Percentiles rank a stretch among this genome's conserved stretches.
Evolutionary conservation across 2,797 vertebrate species (phyloP).

Genomic region (Acanthis flammea): DNA sequence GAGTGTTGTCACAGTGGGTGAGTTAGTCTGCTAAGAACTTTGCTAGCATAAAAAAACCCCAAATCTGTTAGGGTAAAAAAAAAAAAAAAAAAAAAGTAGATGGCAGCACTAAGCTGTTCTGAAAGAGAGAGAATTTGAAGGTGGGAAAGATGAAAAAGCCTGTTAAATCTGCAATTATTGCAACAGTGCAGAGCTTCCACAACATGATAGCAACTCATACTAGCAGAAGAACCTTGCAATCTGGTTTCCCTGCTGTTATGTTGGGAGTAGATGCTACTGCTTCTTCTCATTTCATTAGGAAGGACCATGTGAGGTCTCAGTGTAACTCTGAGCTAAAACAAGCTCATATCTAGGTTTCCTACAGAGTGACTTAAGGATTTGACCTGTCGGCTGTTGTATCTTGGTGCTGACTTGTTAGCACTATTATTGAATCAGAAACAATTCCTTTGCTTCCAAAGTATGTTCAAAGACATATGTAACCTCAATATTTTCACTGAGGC

Average conservation of each 20-base stretch:
- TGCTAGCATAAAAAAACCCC: not conserved
- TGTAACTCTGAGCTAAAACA: slow-evolving; percentile 51
- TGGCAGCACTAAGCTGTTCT: slow-evolving; percentile 56
- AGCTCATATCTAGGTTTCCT: slow-evolving; percentile 13
- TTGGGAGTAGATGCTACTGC: slow-evolving; percentile 28
- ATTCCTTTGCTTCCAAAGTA: not conserved
- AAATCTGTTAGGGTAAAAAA: not conserved
- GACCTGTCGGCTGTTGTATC: slow-evolving; percentile 3
- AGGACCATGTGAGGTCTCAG: slow-evolving; percentile 48
- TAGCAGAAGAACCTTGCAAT: slow-evolving; percentile 52
- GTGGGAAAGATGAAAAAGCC: slow-evolving; percentile 46
- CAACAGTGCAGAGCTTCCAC: slow-evolving; percentile 17
- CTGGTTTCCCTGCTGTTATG: slow-evolving; percentile 51
- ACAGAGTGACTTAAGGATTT: slow-evolving; percentile 29
- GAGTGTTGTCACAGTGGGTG: not conserved
- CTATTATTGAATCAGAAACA: not conserved
- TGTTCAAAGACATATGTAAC: not conserved
- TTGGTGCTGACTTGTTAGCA: not conserved
- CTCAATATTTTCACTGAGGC: not conserved
- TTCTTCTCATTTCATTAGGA: slow-evolving; percentile 45
- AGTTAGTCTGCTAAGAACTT: not conserved
- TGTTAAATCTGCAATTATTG: slow-evolving; percentile 58
- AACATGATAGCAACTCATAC: slow-evolving; percentile 46
- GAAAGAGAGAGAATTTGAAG: slow-evolving; percentile 23
- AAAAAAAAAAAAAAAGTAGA: slow-evolving; percentile 50